Percentiles rank a stretch among this genome's conserved stretches.
phyloP scores from a whole-genome alignment of 1,140 invertebrate genomes.

The Conopomorpha cramerella region DNA sequence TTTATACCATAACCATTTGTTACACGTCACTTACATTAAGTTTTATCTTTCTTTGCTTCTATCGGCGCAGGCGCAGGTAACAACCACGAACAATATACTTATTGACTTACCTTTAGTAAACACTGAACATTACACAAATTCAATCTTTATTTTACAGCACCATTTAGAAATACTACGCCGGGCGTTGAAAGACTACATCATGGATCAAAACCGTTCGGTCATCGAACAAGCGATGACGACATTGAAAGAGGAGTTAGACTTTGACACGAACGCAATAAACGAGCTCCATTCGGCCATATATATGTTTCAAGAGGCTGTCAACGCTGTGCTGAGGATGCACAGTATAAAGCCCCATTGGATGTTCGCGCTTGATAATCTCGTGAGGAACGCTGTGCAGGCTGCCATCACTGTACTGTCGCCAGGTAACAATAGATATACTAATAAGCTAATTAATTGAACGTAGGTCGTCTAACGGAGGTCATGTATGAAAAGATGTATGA shows the following conservation, averaged over 20 bases:
- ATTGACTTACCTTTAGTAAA: too few species aligned
- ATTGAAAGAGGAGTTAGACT: constrained; percentile 84
- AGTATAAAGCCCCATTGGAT: constrained; percentile 99
- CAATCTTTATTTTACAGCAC: constrained; percentile 62
- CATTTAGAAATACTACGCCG: constrained; percentile 79
- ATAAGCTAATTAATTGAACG: too few species aligned
- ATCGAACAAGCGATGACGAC: constrained; percentile 76
- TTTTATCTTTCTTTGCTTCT: too few species aligned
- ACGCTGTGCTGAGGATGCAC: constrained; percentile 83
- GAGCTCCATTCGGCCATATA: constrained; percentile 93
- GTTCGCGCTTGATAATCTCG: constrained; percentile 96
- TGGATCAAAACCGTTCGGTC: constrained; percentile 71
- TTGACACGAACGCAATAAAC: constrained; percentile 82
- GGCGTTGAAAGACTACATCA: constrained; percentile 82
- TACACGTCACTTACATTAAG: too few species aligned
- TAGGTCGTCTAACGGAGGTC: too few species aligned
- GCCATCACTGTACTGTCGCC: constrained; percentile 92
- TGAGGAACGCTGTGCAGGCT: constrained; percentile 88
- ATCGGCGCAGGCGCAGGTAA: too few species aligned
- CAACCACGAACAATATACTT: too few species aligned
- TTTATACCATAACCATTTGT: too few species aligned
- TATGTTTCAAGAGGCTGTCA: constrained; percentile 87
- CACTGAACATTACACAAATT: too few species aligned
- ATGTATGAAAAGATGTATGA: too few species aligned
- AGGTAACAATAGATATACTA: constrained; percentile 68